Base-by-base conservation (phyloP, 1,140 invertebrate genomes). In the Asobara japonica region DNA sequence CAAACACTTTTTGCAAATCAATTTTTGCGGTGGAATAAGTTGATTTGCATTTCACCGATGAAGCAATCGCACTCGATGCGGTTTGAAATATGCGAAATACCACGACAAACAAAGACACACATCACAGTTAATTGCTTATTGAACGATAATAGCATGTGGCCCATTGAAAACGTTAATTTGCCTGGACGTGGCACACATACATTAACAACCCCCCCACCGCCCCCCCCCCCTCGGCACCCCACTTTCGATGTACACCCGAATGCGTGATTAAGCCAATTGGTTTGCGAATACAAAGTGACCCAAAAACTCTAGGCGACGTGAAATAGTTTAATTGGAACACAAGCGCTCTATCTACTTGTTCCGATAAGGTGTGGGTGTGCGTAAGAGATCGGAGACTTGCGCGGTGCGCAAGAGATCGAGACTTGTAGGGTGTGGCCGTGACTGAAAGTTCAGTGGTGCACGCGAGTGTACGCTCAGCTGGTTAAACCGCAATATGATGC, bases 361-460 rank as follows among this genome's bases (percentile, higher is more conserved):
- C 31, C 74, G 77, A 78, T 75, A 77, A 80, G 56, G 71, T 80
- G 83, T 83, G 83, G 81, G 81, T 83, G 83, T 83, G 83, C 82
- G 77, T 80, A 78, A 77, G 72, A 78, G 82, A 82, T 82, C 82
- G n/a, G 79, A 83, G 82, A 79, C 81, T 82, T 82, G 80, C 67
- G 61, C 60, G 30, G n/a, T n/a, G n/a, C n/a, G n/a, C n/a, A n/a
- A 25, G 60, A 73, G 30, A 74, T 61, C 69, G 45, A 76, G 74
- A 76, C 81, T 72, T 27, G 22, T 41, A 33, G 85, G 85, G 86
- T 87, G 86, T 86, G 86, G 86, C 82, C 84, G 82, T 87, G 84
- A 83, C 85, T 86, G 85, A 86, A 87, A 87, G 86, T 86, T 87
- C 85, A 86, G 82, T 83, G 76, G 82, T 86, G 84, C 85, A 82